Base-by-base conservation (phyloP, 2,888 invertebrate genomes). In the Caenorhabditis sp. region DNA sequence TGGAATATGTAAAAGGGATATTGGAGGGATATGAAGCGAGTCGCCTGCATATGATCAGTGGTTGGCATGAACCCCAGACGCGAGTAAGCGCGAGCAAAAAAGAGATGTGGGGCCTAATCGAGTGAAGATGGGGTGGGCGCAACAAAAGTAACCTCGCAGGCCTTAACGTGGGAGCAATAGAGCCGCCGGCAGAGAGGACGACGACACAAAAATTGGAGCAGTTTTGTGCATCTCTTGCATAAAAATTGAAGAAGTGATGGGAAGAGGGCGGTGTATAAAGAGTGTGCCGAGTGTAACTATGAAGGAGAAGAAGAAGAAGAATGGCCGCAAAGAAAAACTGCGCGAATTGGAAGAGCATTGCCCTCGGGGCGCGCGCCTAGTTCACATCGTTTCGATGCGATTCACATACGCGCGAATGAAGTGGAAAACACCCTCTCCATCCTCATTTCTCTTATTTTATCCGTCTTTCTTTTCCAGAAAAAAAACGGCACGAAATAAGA, bases 271-370 rank as follows among this genome's bases (percentile, higher is more conserved):
- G 8, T 24, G 35, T 2, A 58, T 41, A 52, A 50, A 32, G 32
- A 59, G 58, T 58, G 68, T 68, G 68, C 2, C 50, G 45, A 68
- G 70, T 70, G 70, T 53, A 70, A 59, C 59, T 70, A 70, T 70
- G 53, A 70, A 70, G 59, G 17, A 68, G 59, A 59, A 53, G 52
- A 53, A 48, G 27, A 56, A 66, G 66, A 66, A 70, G 70, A 70
- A 70, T 70, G 70, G 58, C 39, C 43, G 58, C 26, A 59, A 70
- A 70, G 59, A 70, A 70, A 70, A 70, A 70, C 70, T 70, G 70
- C 70, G 70, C 70, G 70, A 70, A 70, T 70, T 70, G 70, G 70
- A 70, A 70, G 70, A 70, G 70, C 70, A 70, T 70, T 70, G 70
- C 70, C 70, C 70, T 70, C 70, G 59, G 68, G 70, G 70, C 59